Evolutionary conservation across 1,140 invertebrate genomes (phyloP), one percentile per base, ranked within the genome.

Genomic region (Cyclargus thomasi): DNA sequence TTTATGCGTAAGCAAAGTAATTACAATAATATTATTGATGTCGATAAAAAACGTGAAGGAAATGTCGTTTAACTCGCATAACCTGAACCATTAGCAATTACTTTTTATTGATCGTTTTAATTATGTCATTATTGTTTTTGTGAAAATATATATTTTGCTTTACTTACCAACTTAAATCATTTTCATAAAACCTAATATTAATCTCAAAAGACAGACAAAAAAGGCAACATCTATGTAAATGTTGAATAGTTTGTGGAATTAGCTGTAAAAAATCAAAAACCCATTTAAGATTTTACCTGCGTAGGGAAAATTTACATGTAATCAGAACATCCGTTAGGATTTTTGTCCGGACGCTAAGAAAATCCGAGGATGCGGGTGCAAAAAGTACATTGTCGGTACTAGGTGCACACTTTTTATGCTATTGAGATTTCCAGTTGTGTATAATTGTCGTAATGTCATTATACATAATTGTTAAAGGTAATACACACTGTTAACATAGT

Each of bases 241-340:
- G n/a, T n/a, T n/a, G n/a, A n/a, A n/a, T n/a, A n/a, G n/a, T n/a
- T n/a, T n/a, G n/a, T n/a, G n/a, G n/a, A n/a, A n/a, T n/a, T n/a
- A n/a, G n/a, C n/a, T 16, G 14, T 14, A 47, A 47, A 16, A 47
- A 47, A 47, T 16, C 10, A 59, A 59, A 55, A 59, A 20, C 55
- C 55, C 55, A 20, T 55, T n/a, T 16, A 6, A 55, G 16, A 20
- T n/a, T n/a, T n/a, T n/a, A 55, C 39, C 14, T 59, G 11, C 55
- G 55, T 59, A 47, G 14, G 1, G 39, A 47, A 47, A 16, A 47
- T 47, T 59, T 59, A 59, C 18, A 59, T 59, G 18, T 11, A 20
- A 59, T 59, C 18, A 59, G 17, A 5, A 59, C 55, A 59, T 59
- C 55, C 55, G 55, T 59, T 59, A 20, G 55, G 55, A 59, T 59